phyloP scores from a whole-genome alignment of 2,113 vertebrate genomes.

The Cebus imitator region DNA sequence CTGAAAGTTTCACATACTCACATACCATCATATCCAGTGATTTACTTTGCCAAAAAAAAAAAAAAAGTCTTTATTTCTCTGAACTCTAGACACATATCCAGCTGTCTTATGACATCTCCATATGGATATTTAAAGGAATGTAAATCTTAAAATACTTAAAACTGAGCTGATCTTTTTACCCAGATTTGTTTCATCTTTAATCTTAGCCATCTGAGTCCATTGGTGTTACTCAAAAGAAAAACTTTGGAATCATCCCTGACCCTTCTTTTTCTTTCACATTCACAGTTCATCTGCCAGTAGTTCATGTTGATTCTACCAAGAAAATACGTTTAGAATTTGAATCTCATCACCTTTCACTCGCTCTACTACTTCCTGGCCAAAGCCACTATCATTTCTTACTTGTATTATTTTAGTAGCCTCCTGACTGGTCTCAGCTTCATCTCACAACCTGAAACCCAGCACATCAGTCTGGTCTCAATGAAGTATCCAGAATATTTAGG shows the following conservation, averaged over 20 bases:
- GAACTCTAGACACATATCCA: background rate
- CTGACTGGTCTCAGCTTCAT: background rate
- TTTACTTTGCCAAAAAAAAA: background rate
- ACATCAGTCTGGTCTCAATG: background rate
- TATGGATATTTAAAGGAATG: conserved; percentile 37
- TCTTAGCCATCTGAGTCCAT: background rate
- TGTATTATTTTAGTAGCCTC: background rate
- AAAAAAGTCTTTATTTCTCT: background rate
- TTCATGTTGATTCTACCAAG: background rate
- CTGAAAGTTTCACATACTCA: background rate
- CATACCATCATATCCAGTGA: background rate
- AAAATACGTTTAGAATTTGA: background rate
- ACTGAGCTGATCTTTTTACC: background rate
- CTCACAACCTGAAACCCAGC: background rate
- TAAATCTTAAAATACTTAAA: conserved; percentile 30
- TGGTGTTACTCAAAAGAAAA: background rate
- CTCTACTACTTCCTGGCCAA: background rate
- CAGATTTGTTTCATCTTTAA: background rate
- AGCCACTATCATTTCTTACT: background rate
- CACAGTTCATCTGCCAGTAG: background rate
- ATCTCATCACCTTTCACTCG: background rate
- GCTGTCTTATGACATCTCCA: background rate
- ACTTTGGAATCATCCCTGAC: background rate
- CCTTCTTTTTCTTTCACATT: background rate
- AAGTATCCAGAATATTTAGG: background rate